Evolutionary conservation across 2,888 invertebrate species (phyloP).

Genomic region (Mycogona germanica): DNA sequence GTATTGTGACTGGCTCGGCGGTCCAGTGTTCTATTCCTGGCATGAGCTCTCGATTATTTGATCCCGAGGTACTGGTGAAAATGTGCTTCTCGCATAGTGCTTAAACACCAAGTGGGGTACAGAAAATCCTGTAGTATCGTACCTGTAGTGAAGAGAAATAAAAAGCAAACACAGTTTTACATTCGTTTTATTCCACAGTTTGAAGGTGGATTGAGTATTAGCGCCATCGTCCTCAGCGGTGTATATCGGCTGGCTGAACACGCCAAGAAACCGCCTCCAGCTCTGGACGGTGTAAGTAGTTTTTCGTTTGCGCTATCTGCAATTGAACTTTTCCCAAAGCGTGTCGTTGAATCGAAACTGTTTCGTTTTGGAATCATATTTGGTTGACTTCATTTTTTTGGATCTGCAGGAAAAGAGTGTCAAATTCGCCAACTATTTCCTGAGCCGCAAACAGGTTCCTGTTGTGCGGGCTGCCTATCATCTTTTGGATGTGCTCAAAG

Average conservation of each 20-base stretch:
- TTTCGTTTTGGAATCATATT: background rate
- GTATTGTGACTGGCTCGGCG: no score
- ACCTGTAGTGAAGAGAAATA: no score
- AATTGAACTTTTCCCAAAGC: no score
- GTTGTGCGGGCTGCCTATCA: conserved; percentile 68
- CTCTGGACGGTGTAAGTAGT: conserved; percentile 43
- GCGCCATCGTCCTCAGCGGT: conserved; percentile 47
- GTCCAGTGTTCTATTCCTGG: no score
- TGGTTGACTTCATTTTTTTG: background rate
- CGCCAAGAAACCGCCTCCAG: conserved; percentile 51
- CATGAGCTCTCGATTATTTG: no score
- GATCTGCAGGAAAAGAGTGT: conserved; percentile 54
- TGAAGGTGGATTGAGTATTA: conserved; percentile 58
- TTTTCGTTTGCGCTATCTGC: background rate
- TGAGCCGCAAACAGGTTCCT: conserved; percentile 79
- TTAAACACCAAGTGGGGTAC: no score
- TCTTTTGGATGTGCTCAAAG: conserved; percentile 61
- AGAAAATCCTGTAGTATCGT: no score
- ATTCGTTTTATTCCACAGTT: conserved; percentile 52
- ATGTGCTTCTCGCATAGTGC: no score
- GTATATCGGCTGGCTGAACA: conserved; percentile 48
- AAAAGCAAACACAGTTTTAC: background rate
- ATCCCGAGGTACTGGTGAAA: no score
- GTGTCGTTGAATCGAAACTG: background rate
- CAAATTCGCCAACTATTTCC: conserved; percentile 81